Evolutionary conservation across 2,888 invertebrate species (phyloP).

Genomic region (Philonicus albiceps): DNA sequence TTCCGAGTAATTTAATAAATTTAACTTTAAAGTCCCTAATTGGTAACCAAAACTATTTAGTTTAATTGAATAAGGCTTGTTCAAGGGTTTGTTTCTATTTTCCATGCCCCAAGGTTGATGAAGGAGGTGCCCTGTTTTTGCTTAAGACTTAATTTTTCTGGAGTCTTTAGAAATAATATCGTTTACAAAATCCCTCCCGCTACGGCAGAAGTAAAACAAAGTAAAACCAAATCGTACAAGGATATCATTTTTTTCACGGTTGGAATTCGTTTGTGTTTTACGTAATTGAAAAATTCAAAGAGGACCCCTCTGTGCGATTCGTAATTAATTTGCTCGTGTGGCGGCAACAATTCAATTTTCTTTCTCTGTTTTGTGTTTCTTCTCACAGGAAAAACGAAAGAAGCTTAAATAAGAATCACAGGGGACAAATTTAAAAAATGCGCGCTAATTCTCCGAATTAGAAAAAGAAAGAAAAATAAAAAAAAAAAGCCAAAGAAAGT

Average conservation of each 20-base stretch:
- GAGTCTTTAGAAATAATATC: not conserved
- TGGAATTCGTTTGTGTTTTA: not conserved
- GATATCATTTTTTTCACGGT: not conserved
- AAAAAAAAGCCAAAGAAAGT: not conserved
- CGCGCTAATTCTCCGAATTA: not conserved
- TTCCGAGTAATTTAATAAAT: too few species aligned
- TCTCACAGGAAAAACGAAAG: constrained; percentile 9
- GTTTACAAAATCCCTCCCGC: not conserved
- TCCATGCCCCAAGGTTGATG: not conserved
- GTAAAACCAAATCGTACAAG: not conserved
- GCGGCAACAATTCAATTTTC: constrained; percentile 11
- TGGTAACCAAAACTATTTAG: not conserved
- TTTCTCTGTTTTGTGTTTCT: not conserved
- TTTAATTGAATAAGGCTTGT: not conserved
- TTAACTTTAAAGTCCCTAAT: not conserved
- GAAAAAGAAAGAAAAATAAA: not conserved
- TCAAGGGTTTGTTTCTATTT: not conserved
- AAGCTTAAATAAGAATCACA: not conserved
- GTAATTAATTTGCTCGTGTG: constrained; percentile 5
- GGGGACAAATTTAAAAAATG: not conserved
- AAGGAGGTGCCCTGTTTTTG: not conserved
- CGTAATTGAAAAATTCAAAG: constrained; percentile 37
- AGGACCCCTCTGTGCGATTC: constrained; percentile 8
- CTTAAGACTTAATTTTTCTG: not conserved
- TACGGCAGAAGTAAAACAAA: not conserved